phyloP scores from a whole-genome alignment of 1,140 invertebrate genomes.

The Phthorimaea operculella region DNA sequence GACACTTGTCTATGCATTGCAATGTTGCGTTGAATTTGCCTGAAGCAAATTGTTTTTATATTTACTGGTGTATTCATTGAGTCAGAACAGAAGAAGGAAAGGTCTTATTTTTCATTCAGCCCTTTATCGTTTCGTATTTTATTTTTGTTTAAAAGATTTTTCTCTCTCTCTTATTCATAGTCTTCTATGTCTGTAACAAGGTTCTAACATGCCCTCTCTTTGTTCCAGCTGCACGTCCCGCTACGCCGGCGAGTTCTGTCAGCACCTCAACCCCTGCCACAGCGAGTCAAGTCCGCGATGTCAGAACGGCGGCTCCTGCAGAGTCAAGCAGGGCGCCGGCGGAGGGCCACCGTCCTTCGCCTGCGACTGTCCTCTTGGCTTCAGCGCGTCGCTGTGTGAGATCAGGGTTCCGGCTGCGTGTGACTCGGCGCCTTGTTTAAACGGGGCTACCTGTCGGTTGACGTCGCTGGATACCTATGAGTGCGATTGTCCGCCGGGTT shows the following conservation, averaged over 20 bases:
- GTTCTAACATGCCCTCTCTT: slow-evolving; percentile 29
- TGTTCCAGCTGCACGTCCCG: slow-evolving; percentile 89
- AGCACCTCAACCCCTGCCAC: slow-evolving; percentile 91
- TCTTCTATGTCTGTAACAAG: too few species aligned
- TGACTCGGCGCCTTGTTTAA: slow-evolving; percentile 86
- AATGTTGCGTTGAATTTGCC: too few species aligned
- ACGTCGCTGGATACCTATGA: slow-evolving; percentile 81
- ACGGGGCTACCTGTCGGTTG: slow-evolving; percentile 86
- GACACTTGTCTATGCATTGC: too few species aligned
- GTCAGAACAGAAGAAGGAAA: too few species aligned
- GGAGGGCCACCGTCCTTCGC: slow-evolving; percentile 80
- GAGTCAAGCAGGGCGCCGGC: slow-evolving; percentile 75
- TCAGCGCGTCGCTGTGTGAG: slow-evolving; percentile 92
- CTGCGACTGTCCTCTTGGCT: slow-evolving; percentile 91
- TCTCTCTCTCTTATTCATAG: too few species aligned
- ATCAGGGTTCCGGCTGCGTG: slow-evolving; percentile 90
- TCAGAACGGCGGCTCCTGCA: slow-evolving; percentile 93
- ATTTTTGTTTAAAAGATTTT: too few species aligned
- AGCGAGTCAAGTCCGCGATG: slow-evolving; percentile 81
- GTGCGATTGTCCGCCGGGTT: slow-evolving; percentile 86
- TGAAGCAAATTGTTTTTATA: too few species aligned
- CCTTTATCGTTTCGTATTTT: too few species aligned
- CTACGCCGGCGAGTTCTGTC: slow-evolving; percentile 94
- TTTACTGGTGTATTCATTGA: too few species aligned
- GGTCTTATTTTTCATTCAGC: too few species aligned